Conservation (phyloP, 2,113 vertebrate genomes). For the Saguinus midas region DNA sequence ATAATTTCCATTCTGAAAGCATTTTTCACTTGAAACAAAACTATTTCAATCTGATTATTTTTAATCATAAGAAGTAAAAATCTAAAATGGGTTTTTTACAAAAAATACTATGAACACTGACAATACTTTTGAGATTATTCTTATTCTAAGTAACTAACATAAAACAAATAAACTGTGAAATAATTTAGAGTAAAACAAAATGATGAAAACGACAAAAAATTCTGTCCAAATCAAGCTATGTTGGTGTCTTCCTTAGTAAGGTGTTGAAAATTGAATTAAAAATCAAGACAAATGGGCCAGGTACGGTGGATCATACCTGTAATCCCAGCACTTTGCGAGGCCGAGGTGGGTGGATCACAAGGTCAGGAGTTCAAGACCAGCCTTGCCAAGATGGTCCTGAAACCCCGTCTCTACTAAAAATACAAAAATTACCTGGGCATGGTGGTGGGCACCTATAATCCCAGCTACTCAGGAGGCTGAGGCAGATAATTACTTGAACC, state of each 20-base stretch:
- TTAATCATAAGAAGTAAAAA: conserved; percentile 44
- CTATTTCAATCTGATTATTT: conserved; percentile 21
- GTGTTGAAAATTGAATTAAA: not conserved
- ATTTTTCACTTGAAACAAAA: conserved; percentile 55
- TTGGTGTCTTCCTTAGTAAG: not conserved
- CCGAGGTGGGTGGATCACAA: too few species aligned
- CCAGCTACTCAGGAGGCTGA: too few species aligned
- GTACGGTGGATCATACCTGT: too few species aligned
- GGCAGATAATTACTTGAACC: too few species aligned
- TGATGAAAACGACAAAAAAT: conserved; percentile 26
- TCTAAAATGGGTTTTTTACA: not conserved
- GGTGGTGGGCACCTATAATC: too few species aligned
- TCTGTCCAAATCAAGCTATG: conserved; percentile 17
- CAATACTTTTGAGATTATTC: conserved; percentile 27
- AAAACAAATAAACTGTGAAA: conserved; percentile 38
- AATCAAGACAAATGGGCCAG: not conserved
- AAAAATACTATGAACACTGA: conserved; percentile 4
- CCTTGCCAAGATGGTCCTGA: too few species aligned
- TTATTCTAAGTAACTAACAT: conserved; percentile 25
- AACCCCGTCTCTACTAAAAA: too few species aligned
- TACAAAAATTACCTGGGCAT: too few species aligned
- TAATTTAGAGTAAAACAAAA: conserved; percentile 43
- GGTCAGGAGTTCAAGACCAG: too few species aligned
- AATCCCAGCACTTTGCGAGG: too few species aligned
- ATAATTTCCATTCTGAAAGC: conserved; percentile 25